Percentiles rank a stretch among this genome's conserved stretches.
These are phyloP conservation scores for Chalcis sispes DNA, from an alignment of 2,888 invertebrate genomes.

Conservation along the genomic window DNA sequence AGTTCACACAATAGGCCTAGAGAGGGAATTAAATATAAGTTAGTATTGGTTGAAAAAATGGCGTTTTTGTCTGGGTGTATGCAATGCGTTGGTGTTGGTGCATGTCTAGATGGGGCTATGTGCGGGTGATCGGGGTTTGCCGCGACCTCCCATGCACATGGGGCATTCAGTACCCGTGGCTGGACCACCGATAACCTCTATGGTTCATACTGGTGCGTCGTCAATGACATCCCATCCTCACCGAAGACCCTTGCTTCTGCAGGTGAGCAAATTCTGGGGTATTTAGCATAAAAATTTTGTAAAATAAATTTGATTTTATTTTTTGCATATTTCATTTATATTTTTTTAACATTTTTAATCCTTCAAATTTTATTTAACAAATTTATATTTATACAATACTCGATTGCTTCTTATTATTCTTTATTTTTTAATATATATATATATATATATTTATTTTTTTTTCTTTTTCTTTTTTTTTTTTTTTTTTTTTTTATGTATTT, in stretches of 20 bases:
- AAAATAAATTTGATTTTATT: too few relatives aligned
- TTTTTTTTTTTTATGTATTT: too few relatives aligned
- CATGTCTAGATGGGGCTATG: constrained; percentile 76
- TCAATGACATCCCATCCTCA: constrained; percentile 79
- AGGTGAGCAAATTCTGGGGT: constrained; percentile 82
- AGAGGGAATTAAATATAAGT: constrained; percentile 56
- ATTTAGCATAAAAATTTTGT: constrained; percentile 58
- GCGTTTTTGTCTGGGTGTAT: constrained; percentile 74
- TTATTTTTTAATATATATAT: neutral
- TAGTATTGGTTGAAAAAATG: constrained; percentile 71
- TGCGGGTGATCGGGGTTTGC: constrained; percentile 74
- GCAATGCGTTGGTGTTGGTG: constrained; percentile 77
- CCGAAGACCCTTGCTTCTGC: constrained; percentile 89
- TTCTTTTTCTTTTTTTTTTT: too few relatives aligned
- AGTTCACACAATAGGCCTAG: too few relatives aligned
- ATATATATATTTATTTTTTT: too few relatives aligned
- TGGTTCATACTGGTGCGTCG: constrained; percentile 73
- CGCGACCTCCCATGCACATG: constrained; percentile 74
- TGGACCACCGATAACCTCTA: constrained; percentile 73
- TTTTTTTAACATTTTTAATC: neutral
- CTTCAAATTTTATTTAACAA: neutral
- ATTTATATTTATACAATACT: neutral
- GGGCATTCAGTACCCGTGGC: constrained; percentile 73
- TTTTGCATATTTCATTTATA: too few relatives aligned
- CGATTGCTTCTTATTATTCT: neutral